A percentile compares a stretch with the other conserved stretches of the same genome.
These are phyloP conservation scores for Rhamnusium bicolor DNA, from an alignment of 2,888 invertebrate species.

Conservation along the genomic window DNA sequence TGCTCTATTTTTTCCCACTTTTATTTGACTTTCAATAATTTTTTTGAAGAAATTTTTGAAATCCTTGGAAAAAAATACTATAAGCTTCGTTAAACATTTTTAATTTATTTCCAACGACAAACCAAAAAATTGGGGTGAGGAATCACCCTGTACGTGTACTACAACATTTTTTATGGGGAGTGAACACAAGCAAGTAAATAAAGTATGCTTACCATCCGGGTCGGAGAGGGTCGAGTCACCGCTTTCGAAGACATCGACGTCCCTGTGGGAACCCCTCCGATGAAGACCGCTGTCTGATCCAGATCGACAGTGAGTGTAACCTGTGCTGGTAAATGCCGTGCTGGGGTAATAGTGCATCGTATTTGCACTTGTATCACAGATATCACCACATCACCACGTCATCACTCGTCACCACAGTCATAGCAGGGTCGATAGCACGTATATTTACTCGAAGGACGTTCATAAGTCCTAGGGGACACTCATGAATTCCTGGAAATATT, in stretches of 20 bases:
- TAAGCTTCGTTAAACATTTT: too few relatives aligned
- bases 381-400: constrained; percentile 52
- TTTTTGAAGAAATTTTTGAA: too few relatives aligned
- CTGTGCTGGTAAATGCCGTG: constrained; percentile 55
- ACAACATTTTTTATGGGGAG: too few relatives aligned
- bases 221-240: constrained; percentile 69
- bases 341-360: constrained; percentile 39
- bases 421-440: neutral
- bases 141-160: too few relatives aligned
- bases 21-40: too few relatives aligned
- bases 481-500: neutral
- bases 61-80: too few relatives aligned
- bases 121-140: too few relatives aligned
- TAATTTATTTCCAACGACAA: too few relatives aligned
- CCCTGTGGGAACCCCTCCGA: constrained; percentile 59
- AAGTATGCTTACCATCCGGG: constrained; percentile 65
- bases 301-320: constrained; percentile 68
- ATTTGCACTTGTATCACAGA: constrained; percentile 1
- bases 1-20: too few relatives aligned
- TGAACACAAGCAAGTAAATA: too few relatives aligned
- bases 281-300: constrained; percentile 67
- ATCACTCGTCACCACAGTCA: constrained; percentile 14
- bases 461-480: constrained; percentile 8
- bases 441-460: neutral
- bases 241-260: constrained; percentile 64